These are phyloP conservation scores for Hyppa rectilinea DNA, from an alignment of 2,888 invertebrate genomes.

Conservation along the genomic window DNA sequence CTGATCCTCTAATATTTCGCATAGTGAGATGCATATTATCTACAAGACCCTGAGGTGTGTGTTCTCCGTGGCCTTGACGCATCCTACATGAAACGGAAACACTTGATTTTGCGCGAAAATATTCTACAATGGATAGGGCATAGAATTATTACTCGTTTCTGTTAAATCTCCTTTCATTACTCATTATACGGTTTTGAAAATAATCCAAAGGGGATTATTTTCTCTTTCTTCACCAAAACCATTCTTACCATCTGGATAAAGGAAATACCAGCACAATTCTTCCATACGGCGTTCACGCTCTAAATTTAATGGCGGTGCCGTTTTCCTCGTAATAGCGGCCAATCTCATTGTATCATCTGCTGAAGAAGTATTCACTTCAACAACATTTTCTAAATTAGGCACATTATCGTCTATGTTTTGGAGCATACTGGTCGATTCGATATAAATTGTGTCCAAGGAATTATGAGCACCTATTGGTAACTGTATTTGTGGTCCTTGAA, in stretches of 20 bases:
- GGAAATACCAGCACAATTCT: conserved; percentile 60
- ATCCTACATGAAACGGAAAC: conserved; percentile 51
- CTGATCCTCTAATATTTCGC: conserved; percentile 71
- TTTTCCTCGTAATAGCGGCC: conserved; percentile 35
- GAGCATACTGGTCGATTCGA: too few species aligned
- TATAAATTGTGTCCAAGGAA: too few species aligned
- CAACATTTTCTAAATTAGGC: too few species aligned
- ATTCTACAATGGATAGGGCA: conserved; percentile 20
- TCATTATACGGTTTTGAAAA: conserved; percentile 35
- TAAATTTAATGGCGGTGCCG: conserved; percentile 38
- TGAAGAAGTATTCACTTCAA: too few species aligned
- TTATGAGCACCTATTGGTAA: too few species aligned
- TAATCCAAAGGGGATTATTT: conserved; percentile 56
- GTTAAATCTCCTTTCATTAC: conserved; percentile 2
- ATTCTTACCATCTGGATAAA: conserved; percentile 64
- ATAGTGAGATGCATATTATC: conserved; percentile 70
- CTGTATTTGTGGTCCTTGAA: too few species aligned
- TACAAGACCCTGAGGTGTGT: conserved; percentile 51
- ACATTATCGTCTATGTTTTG: too few species aligned
- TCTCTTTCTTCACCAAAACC: conserved; percentile 63
- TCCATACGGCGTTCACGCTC: conserved; percentile 38
- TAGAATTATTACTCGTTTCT: conserved; percentile 20
- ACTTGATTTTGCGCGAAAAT: conserved; percentile 12
- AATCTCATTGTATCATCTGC: too few species aligned
- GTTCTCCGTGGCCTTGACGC: conserved; percentile 54